Conservation (phyloP, 2,797 vertebrate species). For the Sebastes variabilis region DNA sequence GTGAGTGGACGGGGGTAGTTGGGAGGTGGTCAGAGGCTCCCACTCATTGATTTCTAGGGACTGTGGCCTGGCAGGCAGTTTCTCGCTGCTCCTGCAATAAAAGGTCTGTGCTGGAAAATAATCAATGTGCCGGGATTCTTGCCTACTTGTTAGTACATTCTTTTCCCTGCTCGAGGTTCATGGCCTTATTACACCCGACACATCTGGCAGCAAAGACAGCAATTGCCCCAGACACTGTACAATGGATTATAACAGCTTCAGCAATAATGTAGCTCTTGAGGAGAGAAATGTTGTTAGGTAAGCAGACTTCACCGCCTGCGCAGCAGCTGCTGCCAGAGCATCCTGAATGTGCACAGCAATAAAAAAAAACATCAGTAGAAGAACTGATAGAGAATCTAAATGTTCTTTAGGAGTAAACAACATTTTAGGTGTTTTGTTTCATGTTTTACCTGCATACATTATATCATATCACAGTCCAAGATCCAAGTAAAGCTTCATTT, state of each 20-base stretch:
- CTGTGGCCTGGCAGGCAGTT: conserved; percentile 48
- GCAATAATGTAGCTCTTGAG: conserved; percentile 25
- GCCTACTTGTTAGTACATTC: conserved; percentile 51
- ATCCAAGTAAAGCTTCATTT: not conserved
- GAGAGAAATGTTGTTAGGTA: conserved; percentile 19
- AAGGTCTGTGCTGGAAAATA: conserved; percentile 50
- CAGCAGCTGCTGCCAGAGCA: conserved; percentile 24
- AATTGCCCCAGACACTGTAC: conserved; percentile 21
- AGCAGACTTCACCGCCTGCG: conserved; percentile 2
- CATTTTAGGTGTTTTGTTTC: not conserved
- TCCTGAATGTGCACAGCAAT: not conserved
- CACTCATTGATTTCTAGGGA: conserved; percentile 66
- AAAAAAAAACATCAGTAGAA: not conserved
- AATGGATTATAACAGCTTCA: conserved; percentile 37
- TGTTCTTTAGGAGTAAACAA: not conserved
- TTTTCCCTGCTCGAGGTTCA: conserved; percentile 34
- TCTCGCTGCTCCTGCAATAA: conserved; percentile 50
- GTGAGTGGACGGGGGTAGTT: not conserved
- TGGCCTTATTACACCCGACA: conserved; percentile 44
- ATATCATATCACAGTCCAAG: not conserved
- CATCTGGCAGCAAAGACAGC: conserved; percentile 39
- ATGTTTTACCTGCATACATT: not conserved
- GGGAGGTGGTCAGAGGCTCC: not conserved
- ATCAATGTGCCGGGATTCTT: conserved; percentile 59
- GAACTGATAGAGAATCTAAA: not conserved